A percentile compares a stretch with the other conserved stretches of the same genome.
Conservation (phyloP, 37 sponge, comb jelly and placozoan genomes). For the Crambe crambe region DNA sequence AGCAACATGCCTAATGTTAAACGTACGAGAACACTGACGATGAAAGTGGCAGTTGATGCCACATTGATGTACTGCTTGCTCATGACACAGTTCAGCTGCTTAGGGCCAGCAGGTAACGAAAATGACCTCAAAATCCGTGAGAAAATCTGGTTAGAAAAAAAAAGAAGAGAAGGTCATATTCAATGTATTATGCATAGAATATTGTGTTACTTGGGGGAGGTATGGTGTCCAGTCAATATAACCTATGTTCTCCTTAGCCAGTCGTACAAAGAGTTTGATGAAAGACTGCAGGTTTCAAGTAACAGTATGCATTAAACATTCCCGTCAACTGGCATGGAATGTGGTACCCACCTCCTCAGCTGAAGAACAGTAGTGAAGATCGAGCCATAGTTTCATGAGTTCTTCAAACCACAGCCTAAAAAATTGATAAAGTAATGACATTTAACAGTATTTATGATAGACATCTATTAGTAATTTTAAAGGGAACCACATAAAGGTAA, state of each 20-base stretch:
- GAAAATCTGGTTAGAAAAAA: constrained; percentile 63
- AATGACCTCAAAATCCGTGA: constrained; percentile 67
- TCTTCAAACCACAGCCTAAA: constrained; percentile 91
- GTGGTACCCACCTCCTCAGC: constrained; percentile 56
- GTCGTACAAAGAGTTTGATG: constrained; percentile 66
- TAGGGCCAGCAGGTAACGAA: constrained; percentile 74
- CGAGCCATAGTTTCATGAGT: constrained; percentile 69
- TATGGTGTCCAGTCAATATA: constrained; percentile 92
- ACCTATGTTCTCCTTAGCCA: constrained; percentile 78
- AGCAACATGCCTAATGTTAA: neutral
- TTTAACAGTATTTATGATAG: neutral
- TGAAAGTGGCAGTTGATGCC: constrained; percentile 12
- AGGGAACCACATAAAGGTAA: no score
- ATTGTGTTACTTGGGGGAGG: constrained; percentile 67
- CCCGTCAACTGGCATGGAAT: neutral
- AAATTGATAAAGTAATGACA: neutral
- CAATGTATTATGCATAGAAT: neutral
- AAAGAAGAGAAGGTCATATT: neutral
- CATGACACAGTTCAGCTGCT: neutral
- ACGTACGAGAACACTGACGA: constrained; percentile 71
- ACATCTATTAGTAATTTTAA: neutral
- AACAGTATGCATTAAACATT: neutral
- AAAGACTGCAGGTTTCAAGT: constrained; percentile 39
- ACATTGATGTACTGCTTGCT: constrained; percentile 4
- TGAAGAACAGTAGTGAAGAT: constrained; percentile 10